Evolutionary conservation across 2,113 vertebrate genomes (phyloP), one percentile per base, ranked within the genome.

Genomic region (Merops nubicus): DNA sequence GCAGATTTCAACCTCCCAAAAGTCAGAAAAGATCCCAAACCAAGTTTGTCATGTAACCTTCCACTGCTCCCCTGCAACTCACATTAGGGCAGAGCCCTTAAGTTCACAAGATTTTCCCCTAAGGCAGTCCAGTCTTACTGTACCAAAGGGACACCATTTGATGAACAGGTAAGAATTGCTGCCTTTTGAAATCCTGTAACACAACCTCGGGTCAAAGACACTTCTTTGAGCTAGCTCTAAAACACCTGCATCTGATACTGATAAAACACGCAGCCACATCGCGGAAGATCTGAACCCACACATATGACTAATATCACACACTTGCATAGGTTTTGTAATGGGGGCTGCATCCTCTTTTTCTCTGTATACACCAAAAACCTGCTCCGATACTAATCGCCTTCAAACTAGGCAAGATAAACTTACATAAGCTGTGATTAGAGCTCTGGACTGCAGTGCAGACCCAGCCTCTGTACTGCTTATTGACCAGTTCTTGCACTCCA

Each of bases 31-130:
- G 40, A 75, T 2, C 25, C 18, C 54, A 70, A 74, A 43, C 3
- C 5, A 57, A 2, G 15, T 33, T 63, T 18, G 11, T 3, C 16
- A 29, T 29, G 10, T 69, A 38, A 73, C 2, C 1, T 1, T 20
- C n/a, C 40, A 34, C 1, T 34, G 10, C 5, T 80, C 6, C 42
- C 7, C 16, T 11, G 1, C 9, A 29, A 40, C 21, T 60, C 8
- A 21, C 4, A 43, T 26, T 15, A 54, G 5, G 22, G 13, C 7
- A 48, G 31, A 29, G 47, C 19, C 48, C 67, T 38, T 34, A 12
- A 70, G 7, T 45, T 87, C 25, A 63, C 11, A 65, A 0, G 1
- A 9, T 53, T 51, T 65, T 62, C 51, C 22, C 11, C 9, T 13
- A 45, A 28, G 14, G 28, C 28, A 86, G 72, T 17, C 21, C 50